Evolutionary conservation across 2,888 invertebrate species (phyloP), one percentile per base, ranked within the genome.

Genomic region (Bimastos eiseni): DNA sequence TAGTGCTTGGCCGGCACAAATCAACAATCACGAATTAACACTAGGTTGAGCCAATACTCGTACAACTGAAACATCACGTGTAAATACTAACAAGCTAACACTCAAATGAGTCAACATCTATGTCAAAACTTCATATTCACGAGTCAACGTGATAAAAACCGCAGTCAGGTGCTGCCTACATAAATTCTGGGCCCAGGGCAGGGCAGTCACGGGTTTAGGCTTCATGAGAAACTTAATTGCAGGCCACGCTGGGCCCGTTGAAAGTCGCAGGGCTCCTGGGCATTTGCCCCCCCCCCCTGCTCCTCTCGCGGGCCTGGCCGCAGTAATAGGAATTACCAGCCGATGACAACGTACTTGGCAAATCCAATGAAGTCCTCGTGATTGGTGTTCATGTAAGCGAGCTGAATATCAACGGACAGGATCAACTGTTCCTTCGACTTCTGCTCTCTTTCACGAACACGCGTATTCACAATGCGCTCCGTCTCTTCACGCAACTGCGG

Each of bases 401-500:
- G 93, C 92, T 95, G 95, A 44, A 95, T 93, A 49, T 95, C 99
- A 92, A 99, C 98, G 92, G 99, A 96, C 93, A 98, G 96, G 91
- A 97, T 96, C 88, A 99, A 96, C 95, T 99, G 99, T 93, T 99
- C 98, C 96, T 99, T 99, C 96, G 99, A 98, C 94, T 97, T 96
- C 95, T 98, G 98, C 95, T 99, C 99, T 93, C 98, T 97, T 94
- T 98, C 98, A 92, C 99, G 97, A 94, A 99, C 97, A 95, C 98
- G 97, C 83, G 98, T 97, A 93, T 98, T 98, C 93, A 99, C 98
- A 92, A 99, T 99, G 94, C 99, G 97, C 96, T 99, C 99, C 11
- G 98, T 98, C 96, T 99, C 99, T 96, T 99, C 99, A 93, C 99
- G 97, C 94, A 99, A 96, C 93, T 98, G 97, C 92, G 99, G 99